Evolutionary conservation across 2,888 invertebrate genomes (phyloP), one percentile per base, ranked within the genome.

Genomic region (Conistra vaccinii): DNA sequence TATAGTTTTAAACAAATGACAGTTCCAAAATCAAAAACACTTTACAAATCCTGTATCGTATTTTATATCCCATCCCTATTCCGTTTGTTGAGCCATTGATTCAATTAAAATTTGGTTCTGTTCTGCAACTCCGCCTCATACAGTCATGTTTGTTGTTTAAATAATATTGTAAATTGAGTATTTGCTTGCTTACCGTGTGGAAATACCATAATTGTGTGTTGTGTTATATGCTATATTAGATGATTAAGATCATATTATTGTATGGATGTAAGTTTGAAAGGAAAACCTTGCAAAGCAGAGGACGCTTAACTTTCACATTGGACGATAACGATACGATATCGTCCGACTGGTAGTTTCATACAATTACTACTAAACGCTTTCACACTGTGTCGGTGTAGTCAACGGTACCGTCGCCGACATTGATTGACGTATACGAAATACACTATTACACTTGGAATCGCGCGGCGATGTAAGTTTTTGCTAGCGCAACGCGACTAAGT

Each of bases 141-240:
- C 48, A 51, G 17, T 20, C 6, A 20, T 73, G 78, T 83, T 79
- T 79, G 68, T 66, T 65, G 65, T 66, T 75, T 69, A 84, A 79
- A 84, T 84, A 78, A 69, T 78, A 62, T 79, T 72, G 81, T 76
- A 78, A 84, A 86, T 84, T 82, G 72, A 53, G 55, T 80, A 70
- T 75, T 82, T 84, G 73, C 69, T 79, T 63, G 70, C 48, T 73
- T 53, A 26, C 72, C 55, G 68, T 72, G 58, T 29, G 35, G 57
- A 68, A 81, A 85, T 81, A 81, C 62, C 80, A 85, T 86, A 84
- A 74, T 72, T 77, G 76, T 51, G 65, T 82, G 53, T 67, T 60
- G 62, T 76, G 29, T 42, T 69, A 53, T 45, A 14, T 32, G 32
- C 2, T 35, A 42, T 17, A 67, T 17, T 23, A 29, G 45, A 45